Evolutionary conservation across 2,888 invertebrate species (phyloP), one percentile per base, ranked within the genome.

Genomic region (Pterobdella sp.): DNA sequence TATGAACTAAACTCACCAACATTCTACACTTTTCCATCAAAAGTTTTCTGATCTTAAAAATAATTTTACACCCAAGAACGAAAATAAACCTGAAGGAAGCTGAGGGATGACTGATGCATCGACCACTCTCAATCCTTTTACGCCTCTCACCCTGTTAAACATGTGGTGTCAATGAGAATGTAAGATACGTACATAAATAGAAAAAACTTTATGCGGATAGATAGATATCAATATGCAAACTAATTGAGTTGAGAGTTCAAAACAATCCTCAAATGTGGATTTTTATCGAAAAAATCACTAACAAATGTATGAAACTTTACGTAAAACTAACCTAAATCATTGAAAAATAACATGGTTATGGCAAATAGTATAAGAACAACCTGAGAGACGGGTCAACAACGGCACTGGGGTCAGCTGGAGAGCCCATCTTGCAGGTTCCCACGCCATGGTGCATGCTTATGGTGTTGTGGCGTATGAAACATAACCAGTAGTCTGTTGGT

Each of bases 21-120:
- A n/a, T n/a, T n/a, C n/a, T n/a, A n/a, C n/a, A n/a, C n/a, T n/a
- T n/a, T n/a, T n/a, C n/a, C n/a, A n/a, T n/a, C 52, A n/a, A 49
- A 49, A 49, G n/a, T 18, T 49, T 49, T 49, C n/a, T 18, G n/a
- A 49, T 49, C 14, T 49, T n/a, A 49, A 49, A 18, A 18, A 49
- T 18, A n/a, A n/a, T n/a, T n/a, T n/a, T n/a, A n/a, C n/a, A 63
- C 63, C 7, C 10, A 63, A 63, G 63, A 63, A 26, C 7, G 10
- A 26, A 7, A n/a, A 26, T 7, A 14, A 32, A 18, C 70, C 93
- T 80, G 92, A 91, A 36, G 89, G 89, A 78, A 93, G 91, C 0
- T 90, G 90, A 0, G 93, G 93, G 91, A 93, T 93, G 78, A 93
- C 89, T 79, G 91, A 91, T 37, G 91, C 92, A 81, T 93, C 93